phyloP scores from a whole-genome alignment of 2,888 invertebrate genomes.

The Notodonta dromedarius region DNA sequence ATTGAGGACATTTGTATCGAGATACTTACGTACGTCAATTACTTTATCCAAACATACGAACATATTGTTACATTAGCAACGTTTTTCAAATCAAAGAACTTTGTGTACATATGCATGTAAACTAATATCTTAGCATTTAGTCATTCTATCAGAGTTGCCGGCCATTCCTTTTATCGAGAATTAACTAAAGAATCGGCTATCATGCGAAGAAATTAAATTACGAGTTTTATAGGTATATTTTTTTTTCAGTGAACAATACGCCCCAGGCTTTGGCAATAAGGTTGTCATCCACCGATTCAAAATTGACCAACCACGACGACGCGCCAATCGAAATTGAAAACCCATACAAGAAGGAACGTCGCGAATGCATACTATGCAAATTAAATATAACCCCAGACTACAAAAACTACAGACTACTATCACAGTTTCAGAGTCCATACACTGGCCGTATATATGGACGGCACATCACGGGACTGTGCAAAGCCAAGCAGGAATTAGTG shows the following conservation, averaged over 20 bases:
- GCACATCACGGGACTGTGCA: conserved; percentile 97
- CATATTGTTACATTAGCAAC: background rate
- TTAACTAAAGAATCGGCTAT: background rate
- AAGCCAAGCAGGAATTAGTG: conserved; percentile 89
- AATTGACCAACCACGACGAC: conserved; percentile 50
- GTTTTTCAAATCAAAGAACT: background rate
- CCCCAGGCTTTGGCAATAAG: conserved; percentile 48
- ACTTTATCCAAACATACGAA: background rate
- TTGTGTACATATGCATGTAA: too few relatives aligned
- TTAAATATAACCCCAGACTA: conserved; percentile 92
- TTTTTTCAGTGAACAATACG: conserved; percentile 54
- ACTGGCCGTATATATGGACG: conserved; percentile 96
- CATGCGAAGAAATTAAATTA: background rate
- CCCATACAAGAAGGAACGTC: conserved; percentile 90
- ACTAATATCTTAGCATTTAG: too few relatives aligned
- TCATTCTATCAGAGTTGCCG: too few relatives aligned
- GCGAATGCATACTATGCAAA: conserved; percentile 92
- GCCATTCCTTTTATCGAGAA: too few relatives aligned
- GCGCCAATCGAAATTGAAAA: conserved; percentile 87
- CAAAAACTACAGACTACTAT: conserved; percentile 95
- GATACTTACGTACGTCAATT: conserved; percentile 54
- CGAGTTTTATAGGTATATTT: conserved; percentile 4
- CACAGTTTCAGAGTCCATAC: conserved; percentile 98
- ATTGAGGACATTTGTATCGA: conserved; percentile 50
- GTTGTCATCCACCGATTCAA: conserved; percentile 46